Percentiles rank a stretch among this genome's conserved stretches.
These are phyloP conservation scores for Tribolium castaneum DNA, from an alignment of 1,140 invertebrate species.

Conservation along the genomic window DNA sequence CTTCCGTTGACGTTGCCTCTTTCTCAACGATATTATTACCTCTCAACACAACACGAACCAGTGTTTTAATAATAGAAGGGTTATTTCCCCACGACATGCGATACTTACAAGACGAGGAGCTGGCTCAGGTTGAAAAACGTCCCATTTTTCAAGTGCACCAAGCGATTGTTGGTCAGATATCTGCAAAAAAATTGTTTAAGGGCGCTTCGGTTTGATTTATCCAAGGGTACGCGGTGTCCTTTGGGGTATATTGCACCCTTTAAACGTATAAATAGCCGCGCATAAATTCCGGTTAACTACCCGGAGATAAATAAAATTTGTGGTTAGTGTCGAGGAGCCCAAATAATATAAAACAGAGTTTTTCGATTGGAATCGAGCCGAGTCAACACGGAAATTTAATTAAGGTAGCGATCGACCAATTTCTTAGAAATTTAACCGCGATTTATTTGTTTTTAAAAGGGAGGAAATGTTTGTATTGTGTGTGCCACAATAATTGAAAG, in stretches of 20 bases:
- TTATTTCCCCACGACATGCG: conserved; percentile 59
- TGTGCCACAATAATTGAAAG: conserved; percentile 2
- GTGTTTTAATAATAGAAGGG: conserved; percentile 51
- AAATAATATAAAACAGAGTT: conserved; percentile 1
- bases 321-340: background rate
- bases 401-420: background rate
- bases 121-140: conserved; percentile 47
- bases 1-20: background rate
- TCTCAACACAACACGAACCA: background rate
- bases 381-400: background rate
- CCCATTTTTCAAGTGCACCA: conserved; percentile 42
- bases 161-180: conserved; percentile 47
- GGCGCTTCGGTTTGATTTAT: conserved; percentile 3
- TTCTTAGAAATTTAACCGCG: background rate
- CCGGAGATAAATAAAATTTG: conserved; percentile 24
- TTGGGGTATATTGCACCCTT: conserved; percentile 9
- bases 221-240: background rate
- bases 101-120: conserved; percentile 53
- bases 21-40: background rate
- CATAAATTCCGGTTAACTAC: conserved; percentile 26
- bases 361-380: background rate
- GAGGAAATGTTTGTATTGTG: background rate
- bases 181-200: conserved; percentile 44
- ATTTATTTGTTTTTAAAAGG: background rate
- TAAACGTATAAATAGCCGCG: conserved; percentile 15